These are phyloP conservation scores for Elymnias hypermnestra DNA, from an alignment of 1,140 invertebrate species.

Conservation along the genomic window DNA sequence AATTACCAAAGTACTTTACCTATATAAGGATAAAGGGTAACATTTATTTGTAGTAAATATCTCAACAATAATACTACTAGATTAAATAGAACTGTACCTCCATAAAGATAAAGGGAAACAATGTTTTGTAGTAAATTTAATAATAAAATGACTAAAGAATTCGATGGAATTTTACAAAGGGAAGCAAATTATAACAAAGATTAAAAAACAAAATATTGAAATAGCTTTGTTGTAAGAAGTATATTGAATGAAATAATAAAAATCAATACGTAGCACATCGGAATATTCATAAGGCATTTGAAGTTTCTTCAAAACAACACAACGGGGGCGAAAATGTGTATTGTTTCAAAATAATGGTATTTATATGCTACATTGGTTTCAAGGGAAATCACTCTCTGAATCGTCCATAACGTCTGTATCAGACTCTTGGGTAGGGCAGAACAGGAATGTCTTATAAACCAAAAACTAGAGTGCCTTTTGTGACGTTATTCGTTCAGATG, in stretches of 20 bases:
- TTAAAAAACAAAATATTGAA: background rate
- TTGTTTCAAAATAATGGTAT: constrained; percentile 74
- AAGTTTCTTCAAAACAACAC: constrained; percentile 52
- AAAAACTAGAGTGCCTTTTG: constrained; percentile 25
- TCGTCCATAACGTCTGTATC: constrained; percentile 63
- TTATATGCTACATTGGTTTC: constrained; percentile 74
- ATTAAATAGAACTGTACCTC: too few relatives aligned
- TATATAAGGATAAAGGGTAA: too few relatives aligned
- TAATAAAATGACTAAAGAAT: too few relatives aligned
- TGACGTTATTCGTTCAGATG: constrained; percentile 31
- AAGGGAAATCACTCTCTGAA: constrained; percentile 72
- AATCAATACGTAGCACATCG: constrained; percentile 28
- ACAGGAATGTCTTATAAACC: constrained; percentile 29
- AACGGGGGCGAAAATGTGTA: constrained; percentile 57
- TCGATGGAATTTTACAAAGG: too few relatives aligned
- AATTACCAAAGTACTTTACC: too few relatives aligned
- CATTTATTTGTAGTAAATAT: too few relatives aligned
- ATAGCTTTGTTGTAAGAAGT: background rate
- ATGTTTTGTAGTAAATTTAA: too few relatives aligned
- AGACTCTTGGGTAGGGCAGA: constrained; percentile 21
- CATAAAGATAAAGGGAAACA: too few relatives aligned
- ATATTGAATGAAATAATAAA: constrained; percentile 21
- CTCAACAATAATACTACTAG: too few relatives aligned
- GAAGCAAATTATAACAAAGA: too few relatives aligned
- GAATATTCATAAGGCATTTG: constrained; percentile 48